Percentiles rank a stretch among this genome's conserved stretches.
phyloP scores from a whole-genome alignment of 2,113 vertebrate species.

The Erinaceus europaeus region DNA sequence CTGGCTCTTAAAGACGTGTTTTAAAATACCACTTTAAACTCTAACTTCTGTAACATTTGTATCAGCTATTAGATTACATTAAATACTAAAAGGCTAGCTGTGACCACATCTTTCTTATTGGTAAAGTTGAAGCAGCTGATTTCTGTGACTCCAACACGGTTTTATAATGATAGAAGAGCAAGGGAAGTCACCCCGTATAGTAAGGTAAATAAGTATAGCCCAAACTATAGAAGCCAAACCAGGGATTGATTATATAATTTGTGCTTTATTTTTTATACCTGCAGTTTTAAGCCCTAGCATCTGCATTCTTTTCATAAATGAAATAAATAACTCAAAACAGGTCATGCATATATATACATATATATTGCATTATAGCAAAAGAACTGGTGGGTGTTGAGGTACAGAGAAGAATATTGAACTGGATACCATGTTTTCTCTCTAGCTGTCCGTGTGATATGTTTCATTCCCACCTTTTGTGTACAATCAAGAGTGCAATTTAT shows the following conservation, averaged over 20 bases:
- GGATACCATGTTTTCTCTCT: neutral
- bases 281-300: neutral
- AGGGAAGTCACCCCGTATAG: constrained; percentile 4
- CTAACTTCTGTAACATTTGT: neutral
- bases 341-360: no score
- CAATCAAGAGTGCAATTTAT: neutral
- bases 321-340: constrained; percentile 22
- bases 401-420: neutral
- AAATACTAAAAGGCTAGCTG: neutral
- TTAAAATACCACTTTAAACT: neutral
- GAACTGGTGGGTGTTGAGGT: neutral
- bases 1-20: neutral
- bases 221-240: neutral
- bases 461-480: neutral
- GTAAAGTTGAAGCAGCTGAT: neutral
- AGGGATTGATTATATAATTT: neutral
- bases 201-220: neutral
- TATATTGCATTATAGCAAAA: neutral
- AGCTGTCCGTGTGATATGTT: neutral
- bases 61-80: neutral
- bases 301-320: neutral
- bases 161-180: neutral
- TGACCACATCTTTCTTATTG: neutral
- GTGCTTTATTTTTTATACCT: neutral
- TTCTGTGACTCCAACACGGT: neutral